Evolutionary conservation across 2,113 vertebrate genomes (phyloP), one percentile per base, ranked within the genome.

Genomic region (Suricata suricatta): DNA sequence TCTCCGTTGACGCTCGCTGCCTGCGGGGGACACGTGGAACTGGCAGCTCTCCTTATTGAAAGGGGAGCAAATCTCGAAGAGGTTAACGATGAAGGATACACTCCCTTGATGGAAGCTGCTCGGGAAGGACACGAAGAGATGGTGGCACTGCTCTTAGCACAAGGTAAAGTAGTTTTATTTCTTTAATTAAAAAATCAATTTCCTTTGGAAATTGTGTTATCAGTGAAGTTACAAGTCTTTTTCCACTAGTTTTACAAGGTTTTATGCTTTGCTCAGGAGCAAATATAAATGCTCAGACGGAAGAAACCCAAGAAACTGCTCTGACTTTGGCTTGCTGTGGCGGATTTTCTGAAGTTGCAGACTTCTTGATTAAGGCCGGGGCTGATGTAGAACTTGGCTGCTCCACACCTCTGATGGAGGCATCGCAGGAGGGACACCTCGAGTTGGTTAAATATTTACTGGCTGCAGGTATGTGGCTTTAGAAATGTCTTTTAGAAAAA

Each of bases 71-170:
- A 99, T 98, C 98, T 99, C 97, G 99, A 99, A 98, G 99, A 99
- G 98, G 99, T 99, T 10, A 99, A 99, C 97, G 99, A 99, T 98
- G 99, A 99, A 98, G 99, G 99, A 52, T 99, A 99, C 96, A 99
- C 99, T 29, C 99, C 99, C 54, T 98, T 99, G 80, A 99, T 99
- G 99, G 99, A 99, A 98, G 99, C 99, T 95, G 99, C 99, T 64
- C 99, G 99, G 52, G 99, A 99, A 98, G 99, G 99, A 90, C 99
- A 99, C 11, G 99, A 99, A 74, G 99, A 99, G 98, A 99, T 99
- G 99, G 99, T 99, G 87, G 99, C 99, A 54, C 99, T 99, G 88
- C 99, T 99, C n/a, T 98, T 99, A 97, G 99, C 99, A 92, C 99
- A 99, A 99, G 99, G 99, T 99, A 99, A 98, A 97, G 87, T 13